phyloP scores from a whole-genome alignment of 2,888 invertebrate species.

The Orchesellides sinensis region DNA sequence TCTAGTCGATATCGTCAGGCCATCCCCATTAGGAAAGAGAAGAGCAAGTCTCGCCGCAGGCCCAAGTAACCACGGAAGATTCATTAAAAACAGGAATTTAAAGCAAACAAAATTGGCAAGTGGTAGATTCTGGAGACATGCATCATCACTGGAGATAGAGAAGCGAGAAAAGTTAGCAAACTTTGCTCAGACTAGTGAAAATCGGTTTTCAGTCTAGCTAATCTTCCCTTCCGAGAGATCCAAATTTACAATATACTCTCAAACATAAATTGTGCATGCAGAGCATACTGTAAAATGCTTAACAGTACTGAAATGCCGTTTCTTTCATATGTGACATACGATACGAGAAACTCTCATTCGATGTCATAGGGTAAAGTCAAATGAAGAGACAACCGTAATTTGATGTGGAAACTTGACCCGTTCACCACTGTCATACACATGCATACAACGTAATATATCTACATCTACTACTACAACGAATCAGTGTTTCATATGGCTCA shows the following conservation, averaged over 20 bases:
- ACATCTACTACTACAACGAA: neutral
- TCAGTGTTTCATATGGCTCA: neutral
- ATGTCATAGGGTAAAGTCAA: slow-evolving; percentile 42
- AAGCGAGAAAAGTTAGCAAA: slow-evolving; percentile 52
- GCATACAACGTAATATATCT: slow-evolving; percentile 15
- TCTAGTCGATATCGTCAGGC: neutral
- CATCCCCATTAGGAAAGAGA: slow-evolving; percentile 55
- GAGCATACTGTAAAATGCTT: neutral
- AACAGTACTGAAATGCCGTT: neutral
- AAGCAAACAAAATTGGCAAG: slow-evolving; percentile 67
- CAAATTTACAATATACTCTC: neutral
- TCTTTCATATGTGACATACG: too few species aligned
- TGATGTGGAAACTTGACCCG: slow-evolving; percentile 68
- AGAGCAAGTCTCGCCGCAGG: slow-evolving; percentile 63
- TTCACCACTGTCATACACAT: slow-evolving; percentile 51
- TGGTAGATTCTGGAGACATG: slow-evolving; percentile 20
- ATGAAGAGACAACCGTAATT: slow-evolving; percentile 58
- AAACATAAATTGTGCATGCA: neutral
- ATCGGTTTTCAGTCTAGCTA: slow-evolving; percentile 61
- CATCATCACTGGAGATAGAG: slow-evolving; percentile 18
- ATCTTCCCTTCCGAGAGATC: slow-evolving; percentile 46
- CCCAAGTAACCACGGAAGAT: slow-evolving; percentile 57
- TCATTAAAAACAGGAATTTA: slow-evolving; percentile 65
- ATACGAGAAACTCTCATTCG: neutral
- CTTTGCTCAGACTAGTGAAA: slow-evolving; percentile 46